Evolutionary conservation across 2,113 vertebrate species (phyloP), one percentile per base, ranked within the genome.

Genomic region (Brachypodius melanocephalos): DNA sequence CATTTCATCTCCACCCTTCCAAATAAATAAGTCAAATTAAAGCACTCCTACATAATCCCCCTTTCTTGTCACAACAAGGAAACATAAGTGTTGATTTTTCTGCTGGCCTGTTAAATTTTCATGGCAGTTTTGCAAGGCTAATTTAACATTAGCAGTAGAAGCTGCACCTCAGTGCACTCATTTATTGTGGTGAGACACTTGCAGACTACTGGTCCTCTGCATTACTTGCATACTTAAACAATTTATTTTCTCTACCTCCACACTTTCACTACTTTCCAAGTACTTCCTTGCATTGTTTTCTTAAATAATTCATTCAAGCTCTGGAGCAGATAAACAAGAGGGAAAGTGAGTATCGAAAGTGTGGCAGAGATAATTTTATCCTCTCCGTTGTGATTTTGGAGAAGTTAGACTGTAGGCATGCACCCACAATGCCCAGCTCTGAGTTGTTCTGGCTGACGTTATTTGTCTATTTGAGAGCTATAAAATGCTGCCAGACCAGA

Each of bases 21-120:
- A 75, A 82, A 89, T 51, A 93, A 93, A 71, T 68, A 73, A 92
- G 43, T 71, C 72, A 88, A 88, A 91, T 89, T 69, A 85, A 73
- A 73, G 40, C 26, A 18, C 15, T 90, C 40, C 34, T 66, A 10
- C 17, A 19, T 3, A 2, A 65, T 61, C 34, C 31, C 26, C 17
- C 26, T 68, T 83, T 32, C 17, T 62, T 83, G 17, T 83, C 81
- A 63, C 67, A 78, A 57, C 29, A 66, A 67, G 52, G 58, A 89
- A 73, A 26, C 6, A 0, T 9, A 75, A 49, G 36, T 49, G 72
- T 84, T 78, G 22, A 38, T 89, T 93, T 92, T 89, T 49, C 62
- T 59, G 29, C n/a, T 89, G 62, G 34, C 42, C 54, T 83, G 28
- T 66, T 82, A 43, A 55, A 73, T 80, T 88, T 54, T 69, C 1